phyloP scores from a whole-genome alignment of 2,113 vertebrate genomes.

The Rostratula benghalensis region DNA sequence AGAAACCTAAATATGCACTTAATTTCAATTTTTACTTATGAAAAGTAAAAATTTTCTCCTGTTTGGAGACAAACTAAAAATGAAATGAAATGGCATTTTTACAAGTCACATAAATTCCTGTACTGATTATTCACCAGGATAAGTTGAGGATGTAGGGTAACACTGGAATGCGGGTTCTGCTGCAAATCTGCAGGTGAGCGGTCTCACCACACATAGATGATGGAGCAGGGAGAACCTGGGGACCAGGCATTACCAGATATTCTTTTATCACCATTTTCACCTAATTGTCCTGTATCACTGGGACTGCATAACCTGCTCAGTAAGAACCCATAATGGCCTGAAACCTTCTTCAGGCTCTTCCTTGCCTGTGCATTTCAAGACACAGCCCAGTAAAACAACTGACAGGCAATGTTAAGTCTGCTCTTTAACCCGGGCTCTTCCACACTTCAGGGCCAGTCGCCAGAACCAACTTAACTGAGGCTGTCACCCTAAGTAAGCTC shows the following conservation, averaged over 20 bases:
- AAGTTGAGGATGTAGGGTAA: not conserved
- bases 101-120: not conserved
- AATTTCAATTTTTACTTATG: not conserved
- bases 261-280: not conserved
- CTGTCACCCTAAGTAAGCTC: not conserved
- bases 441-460: not conserved
- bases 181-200: not conserved
- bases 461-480: not conserved
- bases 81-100: not conserved
- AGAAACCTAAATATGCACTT: not conserved
- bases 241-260: not conserved
- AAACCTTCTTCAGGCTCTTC: not conserved
- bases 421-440: not conserved
- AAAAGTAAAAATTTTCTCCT: too few relatives aligned
- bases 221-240: not conserved
- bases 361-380: not conserved
- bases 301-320: not conserved
- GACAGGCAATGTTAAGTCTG: rapidly evolving
- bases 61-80: not conserved
- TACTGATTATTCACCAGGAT: not conserved
- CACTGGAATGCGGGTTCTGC: not conserved
- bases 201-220: not conserved
- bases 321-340: not conserved
- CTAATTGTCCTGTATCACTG: not conserved
- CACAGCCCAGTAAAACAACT: not conserved